These are phyloP conservation scores for Trachops cirrhosus DNA, from an alignment of 2,797 vertebrate species.

Conservation along the genomic window DNA sequence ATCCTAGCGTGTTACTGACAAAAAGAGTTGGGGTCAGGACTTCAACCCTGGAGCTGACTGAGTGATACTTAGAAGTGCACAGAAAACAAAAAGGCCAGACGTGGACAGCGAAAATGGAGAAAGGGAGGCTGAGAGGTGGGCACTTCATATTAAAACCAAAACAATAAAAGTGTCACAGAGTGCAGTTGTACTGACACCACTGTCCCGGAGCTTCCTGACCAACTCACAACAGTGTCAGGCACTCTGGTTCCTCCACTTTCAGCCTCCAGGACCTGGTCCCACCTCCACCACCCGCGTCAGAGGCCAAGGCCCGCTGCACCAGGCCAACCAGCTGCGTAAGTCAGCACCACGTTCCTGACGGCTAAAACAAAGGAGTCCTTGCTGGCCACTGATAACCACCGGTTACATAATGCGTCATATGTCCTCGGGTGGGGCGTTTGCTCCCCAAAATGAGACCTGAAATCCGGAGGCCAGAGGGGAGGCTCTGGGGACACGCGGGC, in stretches of 20 bases:
- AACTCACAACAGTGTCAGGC: rapidly evolving
- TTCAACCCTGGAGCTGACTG: neutral
- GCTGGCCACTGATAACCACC: rapidly evolving
- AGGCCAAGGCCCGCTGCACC: neutral
- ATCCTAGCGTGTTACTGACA: neutral
- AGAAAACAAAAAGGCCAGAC: neutral
- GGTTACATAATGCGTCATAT: slow-evolving; percentile 44
- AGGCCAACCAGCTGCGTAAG: neutral
- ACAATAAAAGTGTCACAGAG: neutral
- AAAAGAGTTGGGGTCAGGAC: neutral
- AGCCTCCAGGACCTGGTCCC: neutral
- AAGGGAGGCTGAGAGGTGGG: neutral
- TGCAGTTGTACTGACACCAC: neutral
- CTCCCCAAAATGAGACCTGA: neutral
- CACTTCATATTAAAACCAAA: neutral
- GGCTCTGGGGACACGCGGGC: neutral
- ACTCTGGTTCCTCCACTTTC: neutral
- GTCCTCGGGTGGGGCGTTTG: neutral
- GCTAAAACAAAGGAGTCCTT: neutral
- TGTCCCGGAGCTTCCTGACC: neutral
- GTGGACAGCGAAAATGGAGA: neutral
- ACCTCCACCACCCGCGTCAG: rapidly evolving
- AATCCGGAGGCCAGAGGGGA: neutral
- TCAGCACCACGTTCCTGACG: neutral
- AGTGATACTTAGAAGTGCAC: neutral